phyloP scores from a whole-genome alignment of 2,113 vertebrate genomes.

The Gnathonemus longibarbis region DNA sequence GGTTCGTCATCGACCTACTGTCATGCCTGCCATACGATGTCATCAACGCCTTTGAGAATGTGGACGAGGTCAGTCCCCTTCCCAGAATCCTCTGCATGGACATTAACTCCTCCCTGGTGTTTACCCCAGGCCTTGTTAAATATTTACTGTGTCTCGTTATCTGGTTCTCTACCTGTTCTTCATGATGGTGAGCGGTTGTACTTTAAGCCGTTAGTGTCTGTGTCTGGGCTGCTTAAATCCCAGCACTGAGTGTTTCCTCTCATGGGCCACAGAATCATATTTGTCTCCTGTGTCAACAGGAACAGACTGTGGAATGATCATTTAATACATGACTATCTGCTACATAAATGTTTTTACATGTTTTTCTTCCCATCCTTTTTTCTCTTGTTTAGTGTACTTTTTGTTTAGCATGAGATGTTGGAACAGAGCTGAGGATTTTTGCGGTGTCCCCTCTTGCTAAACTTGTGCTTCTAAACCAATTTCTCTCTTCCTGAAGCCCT shows the following conservation, averaged over 20 bases:
- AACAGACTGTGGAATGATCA: not conserved
- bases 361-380: not conserved
- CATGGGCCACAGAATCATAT: not conserved
- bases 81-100: not conserved
- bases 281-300: not conserved
- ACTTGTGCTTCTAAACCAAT: not conserved
- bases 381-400: not conserved
- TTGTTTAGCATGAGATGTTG: not conserved
- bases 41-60: conserved; percentile 99
- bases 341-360: not conserved
- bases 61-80: conserved; percentile 86
- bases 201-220: not conserved
- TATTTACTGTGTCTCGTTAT: not conserved
- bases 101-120: too few relatives aligned
- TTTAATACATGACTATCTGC: not conserved
- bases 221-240: not conserved
- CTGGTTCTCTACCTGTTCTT: not conserved
- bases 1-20: conserved; percentile 97
- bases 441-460: not conserved
- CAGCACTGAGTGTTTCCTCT: not conserved
- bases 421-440: not conserved
- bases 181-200: not conserved
- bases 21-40: conserved; percentile 97
- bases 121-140: not conserved
- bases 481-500: not conserved